Evolutionary conservation across 2,888 invertebrate species (phyloP).

Genomic region (Incurvaria masculella): DNA sequence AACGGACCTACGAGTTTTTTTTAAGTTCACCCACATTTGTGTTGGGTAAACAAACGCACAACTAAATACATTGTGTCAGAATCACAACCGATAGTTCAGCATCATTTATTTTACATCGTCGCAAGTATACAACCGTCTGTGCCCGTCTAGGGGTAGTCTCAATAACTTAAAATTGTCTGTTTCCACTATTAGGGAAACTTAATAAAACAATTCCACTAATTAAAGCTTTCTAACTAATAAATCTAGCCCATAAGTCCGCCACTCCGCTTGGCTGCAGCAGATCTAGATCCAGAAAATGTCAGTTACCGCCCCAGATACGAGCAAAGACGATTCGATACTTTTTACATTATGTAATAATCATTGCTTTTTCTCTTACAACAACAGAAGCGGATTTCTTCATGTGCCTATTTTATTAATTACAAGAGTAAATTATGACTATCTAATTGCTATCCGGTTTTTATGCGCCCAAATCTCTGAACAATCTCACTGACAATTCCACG

Average conservation of each 20-base stretch:
- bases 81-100: slow-evolving; percentile 53
- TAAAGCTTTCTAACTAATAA: no score
- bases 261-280: no score
- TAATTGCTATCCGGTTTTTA: slow-evolving; percentile 50
- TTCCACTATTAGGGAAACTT: no score
- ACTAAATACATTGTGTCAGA: slow-evolving; percentile 19
- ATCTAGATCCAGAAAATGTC: no score
- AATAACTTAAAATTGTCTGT: no score
- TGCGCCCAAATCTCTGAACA: slow-evolving; percentile 3
- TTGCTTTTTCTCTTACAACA: not conserved
- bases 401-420: not conserved
- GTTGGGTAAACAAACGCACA: not conserved
- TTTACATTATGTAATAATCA: not conserved
- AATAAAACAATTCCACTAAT: no score
- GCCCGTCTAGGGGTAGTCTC: not conserved
- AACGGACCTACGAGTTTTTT: slow-evolving; percentile 18
- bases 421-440: slow-evolving; percentile 48
- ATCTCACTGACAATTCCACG: no score
- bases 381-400: not conserved
- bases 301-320: not conserved
- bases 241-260: no score
- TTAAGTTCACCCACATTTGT: not conserved
- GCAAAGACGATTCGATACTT: not conserved
- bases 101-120: not conserved
- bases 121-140: not conserved